These are phyloP conservation scores for Schizotus pectinicornis DNA, from an alignment of 2,888 invertebrate species.

Conservation along the genomic window DNA sequence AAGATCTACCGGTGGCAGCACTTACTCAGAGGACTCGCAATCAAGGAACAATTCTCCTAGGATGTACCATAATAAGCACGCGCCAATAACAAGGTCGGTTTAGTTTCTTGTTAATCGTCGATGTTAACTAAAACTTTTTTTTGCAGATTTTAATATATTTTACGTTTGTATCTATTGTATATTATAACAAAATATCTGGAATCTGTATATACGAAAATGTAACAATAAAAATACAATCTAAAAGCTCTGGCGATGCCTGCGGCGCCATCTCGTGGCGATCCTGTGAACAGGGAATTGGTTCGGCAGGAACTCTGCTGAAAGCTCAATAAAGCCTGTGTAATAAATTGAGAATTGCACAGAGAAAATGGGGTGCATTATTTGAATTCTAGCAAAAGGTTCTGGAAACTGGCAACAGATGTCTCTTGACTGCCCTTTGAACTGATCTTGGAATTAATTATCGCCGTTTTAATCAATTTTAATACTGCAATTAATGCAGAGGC, in stretches of 20 bases:
- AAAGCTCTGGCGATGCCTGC: not conserved
- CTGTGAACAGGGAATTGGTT: not conserved
- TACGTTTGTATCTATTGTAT: constrained; percentile 15
- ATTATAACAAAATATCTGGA: not conserved
- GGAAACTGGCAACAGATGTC: no score
- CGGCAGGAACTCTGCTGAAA: no score
- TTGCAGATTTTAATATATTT: constrained; percentile 26
- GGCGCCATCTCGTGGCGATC: not conserved
- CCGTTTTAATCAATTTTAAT: no score
- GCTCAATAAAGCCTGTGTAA: no score
- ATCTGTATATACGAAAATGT: constrained; percentile 19
- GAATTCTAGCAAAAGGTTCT: no score
- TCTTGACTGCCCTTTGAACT: no score
- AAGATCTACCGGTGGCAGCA: constrained; percentile 60
- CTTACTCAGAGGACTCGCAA: constrained; percentile 62
- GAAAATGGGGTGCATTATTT: no score
- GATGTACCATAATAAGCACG: constrained; percentile 43
- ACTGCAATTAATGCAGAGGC: no score
- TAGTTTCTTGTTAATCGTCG: not conserved
- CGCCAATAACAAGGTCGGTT: constrained; percentile 44
- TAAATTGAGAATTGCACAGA: no score
- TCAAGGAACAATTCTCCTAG: constrained; percentile 46
- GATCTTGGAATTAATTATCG: no score
- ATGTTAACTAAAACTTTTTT: constrained; percentile 5
- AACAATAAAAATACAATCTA: constrained; percentile 5